phyloP scores from a whole-genome alignment of 2,888 invertebrate genomes.

The Oeneis ivallda region DNA sequence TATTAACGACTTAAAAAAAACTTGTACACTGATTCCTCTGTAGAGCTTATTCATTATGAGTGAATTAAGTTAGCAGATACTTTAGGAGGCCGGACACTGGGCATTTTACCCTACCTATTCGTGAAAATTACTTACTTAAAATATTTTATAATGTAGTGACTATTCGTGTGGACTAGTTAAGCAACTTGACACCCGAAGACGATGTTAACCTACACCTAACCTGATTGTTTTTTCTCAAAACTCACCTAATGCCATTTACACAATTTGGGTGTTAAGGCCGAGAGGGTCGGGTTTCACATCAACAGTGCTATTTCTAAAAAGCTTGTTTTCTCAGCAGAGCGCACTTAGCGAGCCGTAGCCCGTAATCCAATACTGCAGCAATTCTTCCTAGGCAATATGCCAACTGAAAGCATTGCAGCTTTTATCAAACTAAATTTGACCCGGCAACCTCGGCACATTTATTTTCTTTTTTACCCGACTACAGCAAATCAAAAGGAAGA shows the following conservation, averaged over 20 bases:
- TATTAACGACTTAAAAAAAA: too few relatives aligned
- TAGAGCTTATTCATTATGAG: too few relatives aligned
- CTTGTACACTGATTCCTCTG: too few relatives aligned
- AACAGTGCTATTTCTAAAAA: conserved; percentile 76
- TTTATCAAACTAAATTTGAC: conserved; percentile 26
- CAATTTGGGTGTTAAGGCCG: conserved; percentile 75
- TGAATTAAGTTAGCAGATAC: too few relatives aligned
- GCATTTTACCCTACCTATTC: too few relatives aligned
- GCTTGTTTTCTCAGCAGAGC: conserved; percentile 76
- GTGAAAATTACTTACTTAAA: too few relatives aligned
- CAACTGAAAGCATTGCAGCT: conserved; percentile 47
- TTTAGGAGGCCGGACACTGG: too few relatives aligned
- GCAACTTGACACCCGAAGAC: conserved; percentile 42
- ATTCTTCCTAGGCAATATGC: conserved; percentile 68
- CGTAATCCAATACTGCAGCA: conserved; percentile 65
- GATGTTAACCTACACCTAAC: conserved; percentile 46
- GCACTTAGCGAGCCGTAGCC: conserved; percentile 74
- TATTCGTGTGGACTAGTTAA: not conserved
- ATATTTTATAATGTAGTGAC: too few relatives aligned
- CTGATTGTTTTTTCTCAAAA: conserved; percentile 70
- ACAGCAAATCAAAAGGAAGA: too few relatives aligned
- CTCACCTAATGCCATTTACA: conserved; percentile 76
- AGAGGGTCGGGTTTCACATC: conserved; percentile 60
- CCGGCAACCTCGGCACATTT: not conserved
- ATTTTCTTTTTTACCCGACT: not conserved